Base-by-base conservation (phyloP, 2,113 vertebrate genomes). In the Toxostoma redivivum region DNA sequence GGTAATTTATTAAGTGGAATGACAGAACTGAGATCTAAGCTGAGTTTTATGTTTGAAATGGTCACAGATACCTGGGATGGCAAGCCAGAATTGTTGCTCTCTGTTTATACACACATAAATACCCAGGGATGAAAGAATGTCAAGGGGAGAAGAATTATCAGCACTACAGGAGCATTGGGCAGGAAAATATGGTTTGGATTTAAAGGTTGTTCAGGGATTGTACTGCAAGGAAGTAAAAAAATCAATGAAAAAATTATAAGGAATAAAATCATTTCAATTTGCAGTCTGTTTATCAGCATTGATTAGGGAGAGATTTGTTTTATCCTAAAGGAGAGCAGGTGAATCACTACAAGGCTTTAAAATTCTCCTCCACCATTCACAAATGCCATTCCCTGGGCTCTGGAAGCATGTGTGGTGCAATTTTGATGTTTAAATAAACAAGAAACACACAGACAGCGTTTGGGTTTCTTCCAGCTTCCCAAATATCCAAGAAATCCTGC, bases 1-100 rank as follows among this genome's bases (percentile, higher is more conserved):
- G 53, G 51, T 56, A 60, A 84, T 96, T 94, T 95, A 86, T 94
- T 56, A 89, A 0, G 31, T 94, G 92, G 86, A 79, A 61, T 81
- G 86, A 65, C 28, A 82, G 67, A 69, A 65, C 21, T 1, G 23
- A 93, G 72, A 81, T 24, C 48, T 74, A 57, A 86, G 27, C 21
- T 0, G 1, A 35, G 44, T 64, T 90, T 90, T 42, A 33, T 47
- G 45, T 65, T 23, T 71, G 38, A 85, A 79, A 85, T 42, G 19
- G 28, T 64, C 92, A 54, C 47, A 66, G 71, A 54, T 33, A 21
- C 58, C 62, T 19, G 54, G 11, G 12, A 74, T 50, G 30, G 45
- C 48, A 72, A 93, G 47, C 31, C 42, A 81, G 19, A 69, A 61
- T 54, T 70, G 66, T 44, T 85, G 58, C 15, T 64, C 40, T 88